These are phyloP conservation scores for Paradoxurus hermaphroditus DNA, from an alignment of 2,113 vertebrate genomes.

Conservation along the genomic window DNA sequence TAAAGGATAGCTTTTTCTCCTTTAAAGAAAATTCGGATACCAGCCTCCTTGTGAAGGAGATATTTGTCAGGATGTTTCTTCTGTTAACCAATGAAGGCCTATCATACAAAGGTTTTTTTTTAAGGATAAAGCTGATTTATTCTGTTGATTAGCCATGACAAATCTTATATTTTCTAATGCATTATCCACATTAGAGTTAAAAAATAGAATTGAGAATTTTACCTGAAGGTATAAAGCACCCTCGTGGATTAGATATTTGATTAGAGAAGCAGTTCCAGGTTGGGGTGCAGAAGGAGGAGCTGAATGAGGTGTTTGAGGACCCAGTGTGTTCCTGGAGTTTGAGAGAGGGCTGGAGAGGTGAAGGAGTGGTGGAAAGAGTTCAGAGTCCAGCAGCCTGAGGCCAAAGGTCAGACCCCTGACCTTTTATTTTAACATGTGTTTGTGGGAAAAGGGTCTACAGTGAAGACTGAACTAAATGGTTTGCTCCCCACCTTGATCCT, in stretches of 20 bases:
- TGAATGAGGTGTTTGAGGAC: not conserved
- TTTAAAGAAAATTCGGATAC: not conserved
- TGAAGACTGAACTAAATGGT: not conserved
- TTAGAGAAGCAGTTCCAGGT: not conserved
- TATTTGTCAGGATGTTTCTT: not conserved
- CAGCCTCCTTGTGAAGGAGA: not conserved
- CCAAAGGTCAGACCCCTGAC: not conserved
- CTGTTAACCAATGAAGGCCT: not conserved
- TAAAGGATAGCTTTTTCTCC: not conserved
- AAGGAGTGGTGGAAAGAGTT: not conserved
- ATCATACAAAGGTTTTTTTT: not conserved
- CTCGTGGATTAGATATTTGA: not conserved
- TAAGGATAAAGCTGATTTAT: not conserved
- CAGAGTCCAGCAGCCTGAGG: not conserved
- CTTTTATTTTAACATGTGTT: slow-evolving; percentile 14
- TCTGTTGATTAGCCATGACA: not conserved
- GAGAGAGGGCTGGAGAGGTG: not conserved
- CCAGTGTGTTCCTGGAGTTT: not conserved
- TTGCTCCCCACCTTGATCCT: not conserved
- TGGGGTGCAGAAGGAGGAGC: not conserved
- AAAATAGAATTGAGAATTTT: slow-evolving; percentile 24
- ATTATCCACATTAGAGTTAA: not conserved
- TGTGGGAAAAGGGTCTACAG: slow-evolving; percentile 27
- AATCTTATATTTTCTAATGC: not conserved
- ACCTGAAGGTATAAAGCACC: not conserved